Evolutionary conservation across 2,888 invertebrate species (phyloP).

Genomic region (Perizoma flavofasciatum): DNA sequence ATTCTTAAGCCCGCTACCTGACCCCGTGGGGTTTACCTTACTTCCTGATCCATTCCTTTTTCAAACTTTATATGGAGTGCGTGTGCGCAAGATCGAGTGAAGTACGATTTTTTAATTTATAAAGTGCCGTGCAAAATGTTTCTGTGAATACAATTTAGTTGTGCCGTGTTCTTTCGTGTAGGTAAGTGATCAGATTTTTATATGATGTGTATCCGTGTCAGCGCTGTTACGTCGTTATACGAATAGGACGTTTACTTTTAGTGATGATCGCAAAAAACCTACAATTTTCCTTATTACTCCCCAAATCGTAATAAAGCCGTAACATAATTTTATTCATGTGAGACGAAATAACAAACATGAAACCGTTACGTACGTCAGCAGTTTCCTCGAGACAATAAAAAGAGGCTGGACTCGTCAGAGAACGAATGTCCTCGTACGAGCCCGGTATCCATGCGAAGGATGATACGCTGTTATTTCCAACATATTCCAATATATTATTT

Average conservation of each 20-base stretch:
- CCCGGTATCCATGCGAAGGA: slow-evolving; percentile 73
- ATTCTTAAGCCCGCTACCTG: slow-evolving; percentile 80
- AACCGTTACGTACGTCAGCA: slow-evolving; percentile 70
- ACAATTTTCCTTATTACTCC: slow-evolving; percentile 59
- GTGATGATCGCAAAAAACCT: slow-evolving; percentile 39
- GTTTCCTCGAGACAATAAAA: slow-evolving; percentile 75
- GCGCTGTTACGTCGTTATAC: slow-evolving; percentile 26
- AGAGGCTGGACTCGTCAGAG: slow-evolving; percentile 75
- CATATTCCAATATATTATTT: slow-evolving; percentile 85
- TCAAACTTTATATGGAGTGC: slow-evolving; percentile 69
- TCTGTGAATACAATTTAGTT: slow-evolving; percentile 10
- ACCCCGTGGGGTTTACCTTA: slow-evolving; percentile 67
- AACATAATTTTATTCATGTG: slow-evolving; percentile 69
- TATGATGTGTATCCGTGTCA: slow-evolving; percentile 22
- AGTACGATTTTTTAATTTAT: slow-evolving; percentile 47
- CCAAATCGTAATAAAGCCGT: slow-evolving; percentile 53
- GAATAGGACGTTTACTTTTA: slow-evolving; percentile 30
- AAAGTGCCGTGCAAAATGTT: slow-evolving; percentile 24
- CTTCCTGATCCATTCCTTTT: slow-evolving; percentile 80
- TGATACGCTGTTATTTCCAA: slow-evolving; percentile 84
- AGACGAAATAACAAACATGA: slow-evolving; percentile 66
- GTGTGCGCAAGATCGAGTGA: slow-evolving; percentile 66
- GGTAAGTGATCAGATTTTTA: slow-evolving; percentile 31
- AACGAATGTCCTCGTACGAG: slow-evolving; percentile 68
- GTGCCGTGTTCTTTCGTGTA: slow-evolving; percentile 20